phyloP scores from a whole-genome alignment of 92 coral and sea anemone species.

The Zoanthus sociatus region DNA sequence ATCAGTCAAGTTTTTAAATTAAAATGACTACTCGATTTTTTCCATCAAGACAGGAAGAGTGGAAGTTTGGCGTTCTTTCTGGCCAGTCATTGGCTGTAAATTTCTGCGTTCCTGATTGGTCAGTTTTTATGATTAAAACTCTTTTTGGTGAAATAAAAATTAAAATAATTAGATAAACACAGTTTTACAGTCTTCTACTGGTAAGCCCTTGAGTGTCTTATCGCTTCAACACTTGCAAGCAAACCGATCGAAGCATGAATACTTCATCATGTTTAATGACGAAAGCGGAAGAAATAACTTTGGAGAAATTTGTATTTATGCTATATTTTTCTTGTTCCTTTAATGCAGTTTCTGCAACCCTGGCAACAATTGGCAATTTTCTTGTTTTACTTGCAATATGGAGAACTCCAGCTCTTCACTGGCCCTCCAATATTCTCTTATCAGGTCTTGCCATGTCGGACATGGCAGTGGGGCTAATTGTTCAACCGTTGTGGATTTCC shows the following conservation, averaged over 20 bases:
- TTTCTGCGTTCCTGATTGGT: not conserved
- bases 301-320: not conserved
- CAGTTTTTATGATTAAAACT: not conserved
- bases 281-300: not conserved
- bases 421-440: not conserved
- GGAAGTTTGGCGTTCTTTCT: not conserved
- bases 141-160: not conserved
- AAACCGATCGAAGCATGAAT: not conserved
- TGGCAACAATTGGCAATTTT: slow-evolving; percentile 29
- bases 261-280: not conserved
- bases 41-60: not conserved
- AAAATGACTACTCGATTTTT: not conserved
- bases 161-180: not conserved
- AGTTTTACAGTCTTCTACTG: not conserved
- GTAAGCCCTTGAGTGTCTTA: not conserved
- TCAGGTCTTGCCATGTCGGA: slow-evolving; percentile 11
- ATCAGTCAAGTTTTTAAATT: slow-evolving; percentile 7
- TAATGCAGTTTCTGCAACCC: slow-evolving; percentile 15
- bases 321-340: not conserved
- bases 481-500: slow-evolving; percentile 28
- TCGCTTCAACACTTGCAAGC: not conserved
- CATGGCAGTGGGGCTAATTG: slow-evolving; percentile 23
- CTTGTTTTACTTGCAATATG: slow-evolving; percentile 13
- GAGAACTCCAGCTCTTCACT: slow-evolving; percentile 12
- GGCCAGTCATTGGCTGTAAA: not conserved